Percentiles rank a stretch among this genome's conserved stretches.
phyloP scores from a whole-genome alignment of 2,888 invertebrate genomes.

The Blastobasis lacticolella region DNA sequence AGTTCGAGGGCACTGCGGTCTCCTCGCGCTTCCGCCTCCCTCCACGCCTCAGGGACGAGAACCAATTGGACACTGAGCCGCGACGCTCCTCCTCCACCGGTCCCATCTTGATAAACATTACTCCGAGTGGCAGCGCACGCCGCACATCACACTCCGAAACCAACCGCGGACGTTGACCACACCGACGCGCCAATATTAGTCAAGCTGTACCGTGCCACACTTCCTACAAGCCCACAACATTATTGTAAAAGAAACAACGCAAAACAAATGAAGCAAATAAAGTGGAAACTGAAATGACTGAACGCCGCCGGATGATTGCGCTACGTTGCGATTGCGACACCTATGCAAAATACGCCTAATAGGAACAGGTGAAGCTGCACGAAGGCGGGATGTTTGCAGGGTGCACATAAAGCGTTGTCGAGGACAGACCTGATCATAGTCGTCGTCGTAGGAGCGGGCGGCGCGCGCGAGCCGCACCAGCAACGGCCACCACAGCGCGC shows the following conservation, averaged over 20 bases:
- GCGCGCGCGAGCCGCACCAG: conserved; percentile 62
- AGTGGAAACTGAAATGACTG: conserved; percentile 56
- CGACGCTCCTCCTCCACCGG: conserved; percentile 76
- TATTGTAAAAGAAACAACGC: conserved; percentile 33
- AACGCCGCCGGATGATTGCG: conserved; percentile 34
- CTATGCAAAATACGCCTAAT: conserved; percentile 28
- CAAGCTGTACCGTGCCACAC: conserved; percentile 40
- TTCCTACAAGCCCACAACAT: conserved; percentile 53
- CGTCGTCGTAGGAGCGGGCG: conserved; percentile 59
- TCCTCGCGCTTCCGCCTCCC: conserved; percentile 64
- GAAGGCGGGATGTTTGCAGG: conserved; percentile 36
- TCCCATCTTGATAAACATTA: conserved; percentile 71
- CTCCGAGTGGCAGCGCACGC: conserved; percentile 50
- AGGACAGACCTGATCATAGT: conserved; percentile 68
- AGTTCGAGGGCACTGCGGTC: conserved; percentile 47
- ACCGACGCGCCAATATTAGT: conserved; percentile 42
- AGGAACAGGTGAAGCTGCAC: conserved; percentile 51
- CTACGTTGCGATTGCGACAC: conserved; percentile 26
- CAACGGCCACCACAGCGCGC: conserved; percentile 69
- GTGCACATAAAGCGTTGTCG: conserved; percentile 51
- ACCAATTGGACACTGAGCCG: conserved; percentile 85
- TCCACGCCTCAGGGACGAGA: conserved; percentile 82
- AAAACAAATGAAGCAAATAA: conserved; percentile 43
- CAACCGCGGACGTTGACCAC: conserved; percentile 29
- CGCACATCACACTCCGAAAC: conserved; percentile 55